Evolutionary conservation across 2,888 invertebrate species (phyloP), one percentile per base, ranked within the genome.

Genomic region (Cheilosia scutellata): DNA sequence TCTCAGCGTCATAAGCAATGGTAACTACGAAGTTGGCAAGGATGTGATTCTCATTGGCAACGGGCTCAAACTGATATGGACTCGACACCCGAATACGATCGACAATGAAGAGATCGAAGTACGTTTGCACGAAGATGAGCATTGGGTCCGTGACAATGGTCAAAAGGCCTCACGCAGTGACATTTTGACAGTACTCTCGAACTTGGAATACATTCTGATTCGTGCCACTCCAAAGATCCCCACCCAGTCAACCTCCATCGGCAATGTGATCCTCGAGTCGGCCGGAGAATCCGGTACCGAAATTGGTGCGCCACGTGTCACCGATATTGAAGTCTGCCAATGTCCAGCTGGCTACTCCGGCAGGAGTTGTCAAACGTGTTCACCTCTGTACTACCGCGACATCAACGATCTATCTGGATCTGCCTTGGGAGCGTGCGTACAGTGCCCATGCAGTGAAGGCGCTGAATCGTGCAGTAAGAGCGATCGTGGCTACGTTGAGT

Each of bases 231-330:
- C 96, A 87, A 94, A 95, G 79, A 90, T 91, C 42, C 92, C 91
- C 20, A 91, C 91, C 3, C 93, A 94, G 0, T 94, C 95, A 0
- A 89, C 91, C 0, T 89, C 91, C 9, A 95, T 99, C 55, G 95
- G 96, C 78, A 97, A 98, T 90, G 96, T 99, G 0, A 95, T 95
- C 27, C 94, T 99, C 92, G 98, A 98, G 88, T 96, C 96, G 2
- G 97, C 98, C 0, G 87, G 90, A 2, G 90, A 90, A 5, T 74
- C 74, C 3, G 87, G 87, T 0, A 94, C 94, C 60, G 93, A 94
- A 57, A 94, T 95, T 40, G 94, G 93, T 1, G 94, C 93, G 88
- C 94, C 93, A 7, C 93, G 93, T 51, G 97, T 98, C 0, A 94
- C 93, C 4, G 95, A 95, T 75, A 96, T 99, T 62, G 99, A 99